A percentile compares a stretch with the other conserved stretches of the same genome.
These are phyloP conservation scores for Odontocerum albicorne DNA, from an alignment of 2,888 invertebrate genomes.

Conservation along the genomic window DNA sequence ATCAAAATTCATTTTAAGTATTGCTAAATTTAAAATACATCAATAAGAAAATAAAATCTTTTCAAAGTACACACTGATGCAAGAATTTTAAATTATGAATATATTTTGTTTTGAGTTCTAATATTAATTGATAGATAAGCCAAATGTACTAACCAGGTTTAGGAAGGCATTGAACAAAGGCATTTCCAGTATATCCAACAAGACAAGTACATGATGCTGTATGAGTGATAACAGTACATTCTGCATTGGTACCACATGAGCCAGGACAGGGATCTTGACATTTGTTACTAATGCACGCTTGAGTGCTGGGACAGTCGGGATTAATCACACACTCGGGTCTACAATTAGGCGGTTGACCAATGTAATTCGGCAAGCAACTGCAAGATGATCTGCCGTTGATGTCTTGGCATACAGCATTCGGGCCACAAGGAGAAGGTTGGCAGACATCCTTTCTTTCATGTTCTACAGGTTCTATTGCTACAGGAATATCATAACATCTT, in stretches of 20 bases:
- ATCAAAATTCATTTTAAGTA: constrained; percentile 1
- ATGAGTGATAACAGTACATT: constrained; percentile 78
- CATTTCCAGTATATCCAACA: constrained; percentile 76
- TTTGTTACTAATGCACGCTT: constrained; percentile 78
- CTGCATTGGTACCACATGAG: constrained; percentile 77
- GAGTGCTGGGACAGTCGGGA: constrained; percentile 75
- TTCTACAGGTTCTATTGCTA: constrained; percentile 44
- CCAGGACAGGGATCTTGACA: constrained; percentile 83
- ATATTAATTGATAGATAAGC: constrained; percentile 3
- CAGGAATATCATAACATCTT: constrained; percentile 64
- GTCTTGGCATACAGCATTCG: constrained; percentile 72
- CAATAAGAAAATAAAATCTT: no score
- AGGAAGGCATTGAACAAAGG: constrained; percentile 74
- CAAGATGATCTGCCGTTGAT: constrained; percentile 70
- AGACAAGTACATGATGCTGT: constrained; percentile 80
- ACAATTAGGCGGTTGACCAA: constrained; percentile 80
- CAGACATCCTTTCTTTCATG: constrained; percentile 62
- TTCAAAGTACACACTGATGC: no score
- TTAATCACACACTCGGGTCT: constrained; percentile 82
- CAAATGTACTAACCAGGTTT: constrained; percentile 50
- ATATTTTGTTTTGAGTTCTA: background rate
- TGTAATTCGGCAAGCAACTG: constrained; percentile 73
- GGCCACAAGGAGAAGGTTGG: constrained; percentile 79
- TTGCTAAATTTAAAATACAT: no score
- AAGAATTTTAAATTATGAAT: no score